phyloP scores from a whole-genome alignment of 1,140 invertebrate genomes.

The Prorops nasuta region DNA sequence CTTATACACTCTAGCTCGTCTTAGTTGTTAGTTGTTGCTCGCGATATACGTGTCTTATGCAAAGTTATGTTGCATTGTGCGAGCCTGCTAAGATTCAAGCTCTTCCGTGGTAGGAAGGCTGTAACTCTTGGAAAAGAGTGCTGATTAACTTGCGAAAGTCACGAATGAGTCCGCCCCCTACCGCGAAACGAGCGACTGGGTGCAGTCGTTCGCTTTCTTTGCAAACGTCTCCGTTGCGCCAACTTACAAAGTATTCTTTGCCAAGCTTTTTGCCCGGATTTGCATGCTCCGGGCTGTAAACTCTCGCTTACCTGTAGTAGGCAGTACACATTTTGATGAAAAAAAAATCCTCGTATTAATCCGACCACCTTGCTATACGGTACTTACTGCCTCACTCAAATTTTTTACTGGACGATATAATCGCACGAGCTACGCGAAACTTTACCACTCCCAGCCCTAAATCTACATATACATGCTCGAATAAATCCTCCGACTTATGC shows the following conservation, averaged over 20 bases:
- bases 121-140: conserved; percentile 31
- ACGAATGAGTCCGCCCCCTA: conserved; percentile 21
- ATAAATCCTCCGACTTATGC: too few species aligned
- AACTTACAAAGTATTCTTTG: conserved; percentile 17
- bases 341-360: too few species aligned
- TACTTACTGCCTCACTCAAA: too few species aligned
- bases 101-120: conserved; percentile 13
- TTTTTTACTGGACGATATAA: too few species aligned
- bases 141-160: conserved; percentile 39
- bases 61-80: conserved; percentile 49
- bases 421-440: too few species aligned
- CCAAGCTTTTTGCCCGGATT: conserved; percentile 22
- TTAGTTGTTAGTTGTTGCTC: conserved; percentile 53
- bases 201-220: conserved; percentile 13
- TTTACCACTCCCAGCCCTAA: too few species aligned
- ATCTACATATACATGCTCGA: too few species aligned
- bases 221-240: conserved; percentile 2
- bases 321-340: too few species aligned
- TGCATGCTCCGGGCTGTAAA: conserved; percentile 27
- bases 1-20: too few species aligned
- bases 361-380: too few species aligned
- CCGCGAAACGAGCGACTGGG: conserved; percentile 4
- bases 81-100: conserved; percentile 35
- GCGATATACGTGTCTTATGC: conserved; percentile 35
- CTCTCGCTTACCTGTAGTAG: conserved; percentile 11